These are phyloP conservation scores for Drosophila putrida DNA, from an alignment of 2,888 invertebrate species.

Conservation along the genomic window DNA sequence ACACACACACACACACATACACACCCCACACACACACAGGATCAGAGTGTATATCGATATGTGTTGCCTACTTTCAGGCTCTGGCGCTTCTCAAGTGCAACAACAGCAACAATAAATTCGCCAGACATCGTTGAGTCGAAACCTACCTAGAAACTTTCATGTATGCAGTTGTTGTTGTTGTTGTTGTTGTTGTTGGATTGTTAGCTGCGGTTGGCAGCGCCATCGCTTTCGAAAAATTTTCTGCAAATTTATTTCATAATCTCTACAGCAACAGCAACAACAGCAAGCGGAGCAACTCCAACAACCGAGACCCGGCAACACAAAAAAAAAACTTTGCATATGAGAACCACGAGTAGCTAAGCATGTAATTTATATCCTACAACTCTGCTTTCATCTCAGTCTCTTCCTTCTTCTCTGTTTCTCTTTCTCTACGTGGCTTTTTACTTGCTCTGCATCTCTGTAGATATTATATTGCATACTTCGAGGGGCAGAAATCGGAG, in stretches of 20 bases:
- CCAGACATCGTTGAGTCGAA: conserved; percentile 47
- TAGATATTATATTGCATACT: conserved; percentile 52
- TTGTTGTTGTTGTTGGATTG: conserved; percentile 43
- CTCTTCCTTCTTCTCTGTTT: background rate
- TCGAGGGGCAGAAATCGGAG: conserved; percentile 47
- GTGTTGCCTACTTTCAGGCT: conserved; percentile 55
- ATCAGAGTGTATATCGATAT: conserved; percentile 35
- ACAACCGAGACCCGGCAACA: conserved; percentile 6
- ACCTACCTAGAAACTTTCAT: conserved; percentile 38
- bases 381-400: conserved; percentile 18
- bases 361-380: conserved; percentile 80
- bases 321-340: conserved; percentile 60
- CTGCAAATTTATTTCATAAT: conserved; percentile 80
- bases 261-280: conserved; percentile 64
- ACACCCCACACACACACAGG: background rate
- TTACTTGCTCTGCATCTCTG: conserved; percentile 26
- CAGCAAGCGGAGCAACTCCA: conserved; percentile 22
- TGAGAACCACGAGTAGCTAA: conserved; percentile 78
- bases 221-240: conserved; percentile 72
- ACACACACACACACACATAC: background rate
- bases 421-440: background rate
- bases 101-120: conserved; percentile 39
- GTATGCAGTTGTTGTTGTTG: conserved; percentile 19
- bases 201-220: conserved; percentile 58
- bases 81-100: conserved; percentile 72